Percentiles rank a stretch among this genome's conserved stretches.
phyloP scores from a whole-genome alignment of 1,140 invertebrate genomes.

The Acromyrmex echinatior region DNA sequence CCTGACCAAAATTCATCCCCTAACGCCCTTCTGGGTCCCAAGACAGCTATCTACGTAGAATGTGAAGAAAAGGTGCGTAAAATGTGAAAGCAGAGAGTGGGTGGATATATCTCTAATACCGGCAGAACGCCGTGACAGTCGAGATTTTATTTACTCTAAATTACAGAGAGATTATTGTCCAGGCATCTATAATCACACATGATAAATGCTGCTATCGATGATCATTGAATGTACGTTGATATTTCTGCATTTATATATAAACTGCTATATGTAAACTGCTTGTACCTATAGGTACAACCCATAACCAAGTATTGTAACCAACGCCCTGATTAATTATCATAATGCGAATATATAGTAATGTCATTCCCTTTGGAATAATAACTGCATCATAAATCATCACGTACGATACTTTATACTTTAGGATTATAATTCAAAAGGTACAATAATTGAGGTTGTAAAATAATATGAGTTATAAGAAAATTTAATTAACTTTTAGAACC shows the following conservation, averaged over 20 bases:
- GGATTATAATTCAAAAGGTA: background rate
- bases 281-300: too few relatives aligned
- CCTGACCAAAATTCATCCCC: conserved; percentile 76
- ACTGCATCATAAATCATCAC: too few relatives aligned
- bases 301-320: too few relatives aligned
- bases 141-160: conserved; percentile 30
- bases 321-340: too few relatives aligned
- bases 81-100: conserved; percentile 42
- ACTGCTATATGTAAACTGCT: background rate
- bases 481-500: background rate
- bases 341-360: too few relatives aligned
- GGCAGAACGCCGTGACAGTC: background rate
- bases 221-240: background rate
- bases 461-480: background rate
- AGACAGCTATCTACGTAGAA: conserved; percentile 65
- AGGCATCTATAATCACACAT: background rate
- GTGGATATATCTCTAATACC: conserved; percentile 35
- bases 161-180: background rate
- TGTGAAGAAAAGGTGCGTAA: conserved; percentile 52
- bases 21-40: conserved; percentile 64
- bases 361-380: too few relatives aligned
- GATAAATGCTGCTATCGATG: background rate
- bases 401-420: background rate
- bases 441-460: background rate
- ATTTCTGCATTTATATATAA: background rate